Base-by-base conservation (phyloP, 2,797 vertebrate species). In the Sebastes vulpes region DNA sequence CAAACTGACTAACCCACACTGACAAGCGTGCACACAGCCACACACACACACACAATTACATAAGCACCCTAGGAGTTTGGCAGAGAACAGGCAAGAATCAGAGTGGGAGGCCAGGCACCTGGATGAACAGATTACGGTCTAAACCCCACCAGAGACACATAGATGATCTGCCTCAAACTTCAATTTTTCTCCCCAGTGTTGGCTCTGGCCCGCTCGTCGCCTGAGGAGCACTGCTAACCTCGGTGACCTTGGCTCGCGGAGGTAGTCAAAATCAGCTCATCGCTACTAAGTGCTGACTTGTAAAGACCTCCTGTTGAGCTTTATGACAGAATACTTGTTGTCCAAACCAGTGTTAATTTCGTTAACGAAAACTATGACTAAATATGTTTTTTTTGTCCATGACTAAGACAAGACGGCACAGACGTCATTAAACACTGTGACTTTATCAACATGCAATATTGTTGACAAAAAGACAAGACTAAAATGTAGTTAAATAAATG, bases 21-120 rank as follows among this genome's bases (percentile, higher is more conserved):
- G 72, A 86, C 65, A 81, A 77, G 46, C 42, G 12, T 12, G 53
- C n/a, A 29, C 66, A 59, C 46, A 54, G n/a, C 59, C 42, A 69
- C 54, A 23, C 38, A 61, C 48, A 16, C 14, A 87, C 76, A 89
- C 82, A 83, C 82, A 92, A 92, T 92, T 92, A 92, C 92, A 94
- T 93, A 94, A 92, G 87, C 88, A 89, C 89, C 88, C 90, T 92
- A 88, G 91, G 90, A 94, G 90, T 92, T 93, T 93, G 89, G 92
- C 91, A 94, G 84, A 88, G 86, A 78, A 82, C 73, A 91, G 82
- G 86, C 83, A 92, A 88, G 85, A 93, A 90, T 92, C 81, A 86
- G 91, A 93, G 90, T 90, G 91, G 91, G 92, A 94, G 93, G 90
- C 88, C 89, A 90, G 87, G 93, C 91, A 94, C 93, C 93, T 93